A percentile compares a stretch with the other conserved stretches of the same genome.
These are phyloP conservation scores for Epinotia brunnichana DNA, from an alignment of 2,888 invertebrate genomes.

Conservation along the genomic window DNA sequence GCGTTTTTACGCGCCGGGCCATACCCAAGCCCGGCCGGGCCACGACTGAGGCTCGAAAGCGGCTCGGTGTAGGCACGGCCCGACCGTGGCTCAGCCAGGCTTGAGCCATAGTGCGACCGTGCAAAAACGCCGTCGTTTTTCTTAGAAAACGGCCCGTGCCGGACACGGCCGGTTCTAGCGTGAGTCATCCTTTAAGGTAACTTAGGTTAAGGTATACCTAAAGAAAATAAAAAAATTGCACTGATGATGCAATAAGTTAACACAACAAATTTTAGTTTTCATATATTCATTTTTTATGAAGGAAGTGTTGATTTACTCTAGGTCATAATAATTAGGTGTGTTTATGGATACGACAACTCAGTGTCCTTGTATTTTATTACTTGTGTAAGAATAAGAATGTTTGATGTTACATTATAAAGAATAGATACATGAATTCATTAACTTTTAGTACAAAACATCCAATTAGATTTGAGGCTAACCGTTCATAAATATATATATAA, in stretches of 20 bases:
- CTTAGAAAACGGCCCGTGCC: too few relatives aligned
- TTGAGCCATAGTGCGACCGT: too few relatives aligned
- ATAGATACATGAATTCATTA: neutral
- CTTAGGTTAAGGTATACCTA: neutral
- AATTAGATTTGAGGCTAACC: neutral
- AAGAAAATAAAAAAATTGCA: conserved; percentile 11
- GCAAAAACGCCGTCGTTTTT: too few relatives aligned
- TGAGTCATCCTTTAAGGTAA: too few relatives aligned
- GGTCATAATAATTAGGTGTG: conserved; percentile 39
- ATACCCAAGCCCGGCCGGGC: too few relatives aligned
- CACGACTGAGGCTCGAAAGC: too few relatives aligned
- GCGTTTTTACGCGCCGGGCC: too few relatives aligned
- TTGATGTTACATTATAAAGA: neutral
- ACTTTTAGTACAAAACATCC: neutral
- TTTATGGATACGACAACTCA: conserved; percentile 20
- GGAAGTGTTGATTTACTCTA: conserved; percentile 27
- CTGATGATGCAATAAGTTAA: conserved; percentile 18
- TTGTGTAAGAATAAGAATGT: neutral
- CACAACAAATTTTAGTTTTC: conserved; percentile 8
- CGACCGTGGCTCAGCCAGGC: too few relatives aligned
- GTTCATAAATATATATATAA: neutral
- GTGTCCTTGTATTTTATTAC: conserved; percentile 19
- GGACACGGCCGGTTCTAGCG: too few relatives aligned
- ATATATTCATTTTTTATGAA: neutral
- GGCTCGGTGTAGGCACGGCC: too few relatives aligned